Conservation (phyloP, 2,113 vertebrate genomes). For the Progne subis region DNA sequence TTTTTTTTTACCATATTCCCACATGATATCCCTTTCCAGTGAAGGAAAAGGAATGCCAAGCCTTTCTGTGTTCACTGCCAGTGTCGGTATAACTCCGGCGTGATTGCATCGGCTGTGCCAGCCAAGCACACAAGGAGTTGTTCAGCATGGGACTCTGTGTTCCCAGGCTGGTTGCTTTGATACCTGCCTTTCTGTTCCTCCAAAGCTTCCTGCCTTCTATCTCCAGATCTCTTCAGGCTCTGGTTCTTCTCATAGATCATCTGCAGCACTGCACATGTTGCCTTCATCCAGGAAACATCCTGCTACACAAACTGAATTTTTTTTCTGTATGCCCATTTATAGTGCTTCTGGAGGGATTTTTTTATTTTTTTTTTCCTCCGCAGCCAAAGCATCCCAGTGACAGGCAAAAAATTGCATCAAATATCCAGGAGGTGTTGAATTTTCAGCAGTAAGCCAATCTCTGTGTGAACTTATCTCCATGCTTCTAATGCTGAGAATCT, state of each 20-base stretch:
- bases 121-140: background rate
- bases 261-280: background rate
- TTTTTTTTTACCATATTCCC: background rate
- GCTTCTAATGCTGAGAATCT: background rate
- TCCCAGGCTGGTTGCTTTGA: background rate
- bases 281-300: background rate
- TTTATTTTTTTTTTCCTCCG: background rate
- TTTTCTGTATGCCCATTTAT: background rate
- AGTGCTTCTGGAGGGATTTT: background rate
- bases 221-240: background rate
- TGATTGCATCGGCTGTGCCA: background rate
- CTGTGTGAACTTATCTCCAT: background rate
- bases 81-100: accelerated
- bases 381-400: background rate
- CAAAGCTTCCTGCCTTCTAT: background rate
- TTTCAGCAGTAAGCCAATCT: slow-evolving; percentile 5
- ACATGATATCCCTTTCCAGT: background rate
- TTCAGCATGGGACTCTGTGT: background rate
- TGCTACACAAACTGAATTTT: background rate
- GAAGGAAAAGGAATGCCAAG: background rate
- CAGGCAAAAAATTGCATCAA: background rate
- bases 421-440: slow-evolving; percentile 10
- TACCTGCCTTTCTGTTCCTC: background rate
- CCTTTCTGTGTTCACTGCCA: background rate
- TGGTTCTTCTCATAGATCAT: slow-evolving; percentile 11